phyloP scores from a whole-genome alignment of 1,140 invertebrate genomes.

The Apis laboriosa region DNA sequence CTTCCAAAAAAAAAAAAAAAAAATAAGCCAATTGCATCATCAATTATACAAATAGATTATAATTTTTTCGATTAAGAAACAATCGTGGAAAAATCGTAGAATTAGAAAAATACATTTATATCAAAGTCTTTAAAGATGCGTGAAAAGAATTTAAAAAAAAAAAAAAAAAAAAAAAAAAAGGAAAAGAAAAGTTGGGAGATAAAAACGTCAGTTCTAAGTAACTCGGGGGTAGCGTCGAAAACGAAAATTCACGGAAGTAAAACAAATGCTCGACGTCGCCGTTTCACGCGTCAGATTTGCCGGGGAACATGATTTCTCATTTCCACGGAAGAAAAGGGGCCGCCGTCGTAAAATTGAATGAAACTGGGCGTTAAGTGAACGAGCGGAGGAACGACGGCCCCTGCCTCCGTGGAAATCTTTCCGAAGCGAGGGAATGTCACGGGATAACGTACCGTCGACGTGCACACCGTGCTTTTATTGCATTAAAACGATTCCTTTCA shows the following conservation, averaged over 20 bases:
- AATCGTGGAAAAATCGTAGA: too few relatives aligned
- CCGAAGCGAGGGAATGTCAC: constrained; percentile 41
- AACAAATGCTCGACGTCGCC: constrained; percentile 6
- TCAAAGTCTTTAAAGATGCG: too few relatives aligned
- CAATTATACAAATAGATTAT: too few relatives aligned
- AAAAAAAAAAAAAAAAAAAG: too few relatives aligned
- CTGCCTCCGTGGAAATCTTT: constrained; percentile 46
- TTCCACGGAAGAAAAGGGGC: constrained; percentile 6
- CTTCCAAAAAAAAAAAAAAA: too few relatives aligned
- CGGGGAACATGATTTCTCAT: constrained; percentile 25
- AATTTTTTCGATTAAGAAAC: too few relatives aligned
- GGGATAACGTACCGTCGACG: constrained; percentile 47
- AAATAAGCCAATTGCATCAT: too few relatives aligned
- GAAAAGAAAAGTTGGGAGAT: not conserved
- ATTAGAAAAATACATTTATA: not conserved
- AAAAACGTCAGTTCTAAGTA: not conserved
- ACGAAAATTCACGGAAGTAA: not conserved
- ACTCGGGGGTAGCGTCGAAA: not conserved
- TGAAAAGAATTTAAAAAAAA: not conserved
- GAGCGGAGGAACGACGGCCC: constrained; percentile 36
- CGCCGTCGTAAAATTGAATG: constrained; percentile 53
- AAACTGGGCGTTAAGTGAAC: constrained; percentile 61
- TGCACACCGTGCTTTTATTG: constrained; percentile 49
- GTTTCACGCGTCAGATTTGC: constrained; percentile 43
- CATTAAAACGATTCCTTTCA: constrained; percentile 57